Percentiles rank a stretch among this genome's conserved stretches.
Conservation (phyloP, 2,797 vertebrate species). For the Helarctos malayanus region DNA sequence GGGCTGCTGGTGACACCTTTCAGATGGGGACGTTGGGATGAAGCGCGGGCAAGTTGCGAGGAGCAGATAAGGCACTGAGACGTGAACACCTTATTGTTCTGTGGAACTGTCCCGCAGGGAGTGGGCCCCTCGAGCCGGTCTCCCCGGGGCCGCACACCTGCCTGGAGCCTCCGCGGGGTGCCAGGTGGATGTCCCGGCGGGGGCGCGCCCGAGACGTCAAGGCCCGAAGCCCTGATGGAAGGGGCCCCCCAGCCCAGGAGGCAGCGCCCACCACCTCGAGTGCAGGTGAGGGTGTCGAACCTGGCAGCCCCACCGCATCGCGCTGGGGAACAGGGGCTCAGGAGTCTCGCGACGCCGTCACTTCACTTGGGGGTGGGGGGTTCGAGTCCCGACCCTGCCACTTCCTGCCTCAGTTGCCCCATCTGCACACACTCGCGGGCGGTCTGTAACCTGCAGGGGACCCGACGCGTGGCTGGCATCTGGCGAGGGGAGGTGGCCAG, state of each 20-base stretch:
- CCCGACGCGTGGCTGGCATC: not conserved
- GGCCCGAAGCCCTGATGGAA: not conserved
- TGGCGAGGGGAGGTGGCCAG: not conserved
- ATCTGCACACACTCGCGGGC: not conserved
- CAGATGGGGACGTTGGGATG: not conserved
- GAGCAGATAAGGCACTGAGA: not conserved
- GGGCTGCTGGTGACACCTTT: not conserved
- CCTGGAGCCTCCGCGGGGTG: not conserved
- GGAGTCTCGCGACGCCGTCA: not conserved
- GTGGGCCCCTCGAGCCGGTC: no score
- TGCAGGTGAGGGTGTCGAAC: not conserved
- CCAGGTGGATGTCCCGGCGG: not conserved
- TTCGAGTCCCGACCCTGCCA: not conserved
- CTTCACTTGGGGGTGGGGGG: not conserved
- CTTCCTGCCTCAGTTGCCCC: slow-evolving; percentile 71
- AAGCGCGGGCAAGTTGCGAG: not conserved
- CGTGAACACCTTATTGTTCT: not conserved
- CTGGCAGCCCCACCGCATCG: not conserved
- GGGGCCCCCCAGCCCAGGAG: not conserved
- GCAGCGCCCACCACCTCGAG: not conserved
- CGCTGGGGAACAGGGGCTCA: not conserved
- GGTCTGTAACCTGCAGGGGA: not conserved
- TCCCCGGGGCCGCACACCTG: not conserved
- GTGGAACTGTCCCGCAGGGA: not conserved
- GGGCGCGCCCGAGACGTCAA: not conserved